Conservation (phyloP, 2,113 vertebrate species). For the Progne subis region DNA sequence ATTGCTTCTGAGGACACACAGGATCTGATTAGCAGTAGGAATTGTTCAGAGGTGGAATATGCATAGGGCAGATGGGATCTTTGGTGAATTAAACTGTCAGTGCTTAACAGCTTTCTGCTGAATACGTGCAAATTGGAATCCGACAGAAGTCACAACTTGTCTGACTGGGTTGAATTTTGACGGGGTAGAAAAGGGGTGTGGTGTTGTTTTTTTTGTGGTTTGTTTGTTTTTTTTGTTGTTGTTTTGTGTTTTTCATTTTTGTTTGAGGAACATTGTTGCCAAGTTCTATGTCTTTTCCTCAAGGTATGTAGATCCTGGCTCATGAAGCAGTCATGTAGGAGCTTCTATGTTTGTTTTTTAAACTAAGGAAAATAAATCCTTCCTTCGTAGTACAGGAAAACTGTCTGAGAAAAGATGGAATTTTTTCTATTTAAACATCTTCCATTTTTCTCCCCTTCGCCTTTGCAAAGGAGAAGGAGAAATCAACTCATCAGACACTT, state of each 20-base stretch:
- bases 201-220: too few species aligned
- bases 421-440: background rate
- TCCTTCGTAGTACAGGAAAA: background rate
- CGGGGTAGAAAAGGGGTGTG: background rate
- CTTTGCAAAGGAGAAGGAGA: background rate
- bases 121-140: background rate
- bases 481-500: background rate
- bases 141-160: background rate
- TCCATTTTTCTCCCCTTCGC: background rate
- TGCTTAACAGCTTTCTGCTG: constrained; percentile 1
- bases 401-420: background rate
- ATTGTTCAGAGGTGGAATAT: constrained; percentile 19
- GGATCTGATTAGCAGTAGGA: constrained; percentile 13
- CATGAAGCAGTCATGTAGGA: background rate
- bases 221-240: background rate
- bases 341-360: background rate
- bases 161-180: background rate
- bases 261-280: background rate
- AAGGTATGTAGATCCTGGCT: background rate
- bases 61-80: background rate
- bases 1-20: background rate
- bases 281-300: background rate
- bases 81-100: constrained; percentile 21
- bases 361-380: background rate
- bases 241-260: background rate